Evolutionary conservation across 2,113 vertebrate genomes (phyloP), one percentile per base, ranked within the genome.

Genomic region (Semnopithecus entellus): DNA sequence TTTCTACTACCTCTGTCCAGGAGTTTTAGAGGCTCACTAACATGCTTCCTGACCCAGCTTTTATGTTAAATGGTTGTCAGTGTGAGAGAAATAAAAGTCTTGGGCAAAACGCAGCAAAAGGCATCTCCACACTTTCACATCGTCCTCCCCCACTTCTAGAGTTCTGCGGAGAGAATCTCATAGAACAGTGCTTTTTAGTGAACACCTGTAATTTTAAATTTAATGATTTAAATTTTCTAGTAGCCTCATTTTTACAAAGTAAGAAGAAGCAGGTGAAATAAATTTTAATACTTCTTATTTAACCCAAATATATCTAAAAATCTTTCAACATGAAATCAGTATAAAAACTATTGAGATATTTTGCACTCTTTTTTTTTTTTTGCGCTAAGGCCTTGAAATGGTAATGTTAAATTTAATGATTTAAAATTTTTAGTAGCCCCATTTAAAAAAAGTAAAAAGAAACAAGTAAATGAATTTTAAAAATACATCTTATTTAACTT

Each of bases 391-490:
- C 23, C 81, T 43, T 7, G 59, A 57, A 55, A 75, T 25, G 22
- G 48, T 27, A 12, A 43, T 48, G 86, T 88, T 22, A 66, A 72
- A 66, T 73, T 6, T 14, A 55, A 12, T 6, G 38, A n/a, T 90
- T 30, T 48, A 20, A 14, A 3, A 59, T 82, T 95, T 48, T 68
- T 45, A 16, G 52, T 72, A 72, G 59, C 4, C 16, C 16, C 27
- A 78, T 78, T 48, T 32, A 30, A 64, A 79, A 52, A 35, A 48
- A 23, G 9, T 35, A 73, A 78, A 93, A 83, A 38, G 35, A 55
- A 96, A 64, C 27, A 52, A 25, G 50, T 43, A 85, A 76, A 30
- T 50, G 72, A 38, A 80, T 87, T 92, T n/a, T 45, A 76, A 64
- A 35, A 27, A 14, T 38, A 0, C 13, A n/a, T 55, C 30, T 18